A percentile compares a stretch with the other conserved stretches of the same genome.
Evolutionary conservation across 2,888 invertebrate species (phyloP).

Genomic region (Pedicia rivosa): DNA sequence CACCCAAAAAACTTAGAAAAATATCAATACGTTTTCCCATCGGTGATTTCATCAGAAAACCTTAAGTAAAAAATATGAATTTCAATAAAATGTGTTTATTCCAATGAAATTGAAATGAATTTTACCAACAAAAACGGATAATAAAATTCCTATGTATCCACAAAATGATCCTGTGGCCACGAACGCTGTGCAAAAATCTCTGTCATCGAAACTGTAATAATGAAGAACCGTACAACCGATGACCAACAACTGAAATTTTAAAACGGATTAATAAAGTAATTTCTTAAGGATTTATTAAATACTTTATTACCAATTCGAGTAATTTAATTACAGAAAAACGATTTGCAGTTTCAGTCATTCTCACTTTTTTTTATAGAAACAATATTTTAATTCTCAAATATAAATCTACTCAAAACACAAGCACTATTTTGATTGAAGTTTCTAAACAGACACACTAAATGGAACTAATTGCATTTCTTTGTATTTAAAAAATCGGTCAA

Average conservation of each 20-base stretch:
- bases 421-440: too few relatives aligned
- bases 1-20: conserved; percentile 59
- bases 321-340: conserved; percentile 29
- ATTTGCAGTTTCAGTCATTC: conserved; percentile 3
- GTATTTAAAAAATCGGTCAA: too few relatives aligned
- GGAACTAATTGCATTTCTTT: too few relatives aligned
- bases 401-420: too few relatives aligned
- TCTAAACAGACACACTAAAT: too few relatives aligned
- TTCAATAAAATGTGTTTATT: conserved; percentile 1
- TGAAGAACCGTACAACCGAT: conserved; percentile 53
- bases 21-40: conserved; percentile 61
- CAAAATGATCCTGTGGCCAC: conserved; percentile 56
- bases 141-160: conserved; percentile 55
- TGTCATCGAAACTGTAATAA: conserved; percentile 45
- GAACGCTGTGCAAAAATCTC: conserved; percentile 38
- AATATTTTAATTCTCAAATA: too few relatives aligned
- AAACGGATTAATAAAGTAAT: conserved; percentile 5
- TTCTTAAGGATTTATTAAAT: neutral
- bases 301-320: conserved; percentile 25
- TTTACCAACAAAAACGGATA: conserved; percentile 51
- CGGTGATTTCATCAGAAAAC: conserved; percentile 54
- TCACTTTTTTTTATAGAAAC: too few relatives aligned
- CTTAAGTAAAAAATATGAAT: conserved; percentile 30
- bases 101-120: neutral
- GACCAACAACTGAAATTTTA: conserved; percentile 42